These are phyloP conservation scores for Carduelis carduelis DNA, from an alignment of 2,797 vertebrate species.

Conservation along the genomic window DNA sequence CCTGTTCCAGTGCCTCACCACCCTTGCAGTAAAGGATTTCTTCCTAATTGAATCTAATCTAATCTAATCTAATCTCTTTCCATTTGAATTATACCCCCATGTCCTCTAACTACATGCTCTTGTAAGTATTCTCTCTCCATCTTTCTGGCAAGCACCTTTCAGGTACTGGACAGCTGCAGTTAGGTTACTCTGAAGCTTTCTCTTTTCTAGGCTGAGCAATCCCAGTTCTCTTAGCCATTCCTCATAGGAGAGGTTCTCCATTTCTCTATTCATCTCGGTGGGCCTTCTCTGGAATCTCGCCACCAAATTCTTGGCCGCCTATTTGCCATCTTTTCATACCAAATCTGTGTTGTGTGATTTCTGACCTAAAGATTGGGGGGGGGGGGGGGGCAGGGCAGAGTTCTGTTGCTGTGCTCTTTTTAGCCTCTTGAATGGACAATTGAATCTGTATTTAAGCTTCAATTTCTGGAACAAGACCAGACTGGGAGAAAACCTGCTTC, in stretches of 20 bases:
- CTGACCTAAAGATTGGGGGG: neutral
- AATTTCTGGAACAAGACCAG: neutral
- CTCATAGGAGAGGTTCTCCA: neutral
- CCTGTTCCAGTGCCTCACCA: neutral
- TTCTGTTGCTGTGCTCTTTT: neutral
- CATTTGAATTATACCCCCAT: neutral
- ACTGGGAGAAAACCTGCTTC: neutral
- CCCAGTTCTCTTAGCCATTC: neutral
- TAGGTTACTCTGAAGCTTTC: neutral
- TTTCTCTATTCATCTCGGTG: neutral
- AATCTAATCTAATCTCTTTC: neutral
- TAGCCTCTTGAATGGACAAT: neutral
- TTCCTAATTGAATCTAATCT: neutral
- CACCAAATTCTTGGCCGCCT: neutral
- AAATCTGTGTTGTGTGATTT: neutral
- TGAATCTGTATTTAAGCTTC: neutral
- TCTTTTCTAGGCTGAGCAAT: neutral
- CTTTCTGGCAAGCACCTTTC: neutral
- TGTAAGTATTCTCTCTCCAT: neutral
- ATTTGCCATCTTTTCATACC: neutral
- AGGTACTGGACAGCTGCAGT: neutral
- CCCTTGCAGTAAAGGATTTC: neutral
- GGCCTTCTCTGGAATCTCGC: neutral
- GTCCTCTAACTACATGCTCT: neutral
- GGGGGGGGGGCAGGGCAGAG: neutral